Percentiles rank a stretch among this genome's conserved stretches.
Evolutionary conservation across 2,797 vertebrate species (phyloP).

Genomic region (Sebastes cheni): DNA sequence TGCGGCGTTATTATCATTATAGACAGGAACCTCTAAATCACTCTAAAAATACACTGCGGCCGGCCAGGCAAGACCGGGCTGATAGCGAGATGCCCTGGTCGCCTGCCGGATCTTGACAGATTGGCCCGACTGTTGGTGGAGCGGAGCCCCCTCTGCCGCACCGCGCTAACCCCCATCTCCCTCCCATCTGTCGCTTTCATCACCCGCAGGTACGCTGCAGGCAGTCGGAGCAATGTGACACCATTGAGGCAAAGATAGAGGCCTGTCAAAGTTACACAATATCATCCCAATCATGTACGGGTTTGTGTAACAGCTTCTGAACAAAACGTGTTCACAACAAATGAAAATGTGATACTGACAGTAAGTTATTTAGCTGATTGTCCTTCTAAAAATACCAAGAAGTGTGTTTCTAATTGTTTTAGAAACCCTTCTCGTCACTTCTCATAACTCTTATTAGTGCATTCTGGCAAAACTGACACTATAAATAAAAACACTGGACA

Average conservation of each 20-base stretch:
- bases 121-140: constrained; percentile 54
- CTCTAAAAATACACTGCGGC: constrained; percentile 73
- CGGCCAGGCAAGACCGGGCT: constrained; percentile 35
- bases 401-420: background rate
- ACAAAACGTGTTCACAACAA: background rate
- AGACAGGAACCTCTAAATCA: constrained; percentile 75
- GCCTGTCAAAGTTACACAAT: constrained; percentile 15
- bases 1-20: constrained; percentile 67
- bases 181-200: constrained; percentile 57
- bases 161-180: constrained; percentile 17
- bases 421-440: background rate
- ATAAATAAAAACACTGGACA: too few relatives aligned
- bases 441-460: too few relatives aligned
- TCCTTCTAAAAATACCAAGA: background rate
- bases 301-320: background rate
- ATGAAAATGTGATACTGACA: background rate
- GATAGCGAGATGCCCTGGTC: constrained; percentile 64
- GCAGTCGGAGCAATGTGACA: constrained; percentile 28
- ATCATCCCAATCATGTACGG: background rate
- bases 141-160: constrained; percentile 39
- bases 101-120: constrained; percentile 68
- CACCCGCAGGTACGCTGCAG: constrained; percentile 53
- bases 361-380: background rate
- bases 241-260: constrained; percentile 30
- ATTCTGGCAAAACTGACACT: too few relatives aligned